Conservation (phyloP, 2,113 vertebrate species). For the Tragelaphus buxtoni region DNA sequence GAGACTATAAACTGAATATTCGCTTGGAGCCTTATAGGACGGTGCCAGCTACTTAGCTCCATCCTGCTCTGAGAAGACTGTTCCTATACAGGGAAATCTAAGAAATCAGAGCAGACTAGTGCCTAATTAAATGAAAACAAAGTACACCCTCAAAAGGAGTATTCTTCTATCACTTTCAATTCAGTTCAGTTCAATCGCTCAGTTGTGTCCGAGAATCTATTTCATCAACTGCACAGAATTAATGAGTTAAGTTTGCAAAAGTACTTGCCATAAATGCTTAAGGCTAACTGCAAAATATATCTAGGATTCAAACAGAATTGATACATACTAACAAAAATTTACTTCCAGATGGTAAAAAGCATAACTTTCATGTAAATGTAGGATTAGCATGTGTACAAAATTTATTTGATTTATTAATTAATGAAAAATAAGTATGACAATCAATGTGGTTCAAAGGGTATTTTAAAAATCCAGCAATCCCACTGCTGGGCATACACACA, state of each 20-base stretch:
- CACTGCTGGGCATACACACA: too few relatives aligned
- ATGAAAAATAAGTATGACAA: not conserved
- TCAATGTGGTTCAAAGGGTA: not conserved
- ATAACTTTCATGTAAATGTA: not conserved
- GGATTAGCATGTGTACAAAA: not conserved
- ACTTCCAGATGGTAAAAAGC: not conserved
- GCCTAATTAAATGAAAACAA: not conserved
- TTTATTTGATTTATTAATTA: constrained; percentile 17
- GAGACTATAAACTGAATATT: not conserved
- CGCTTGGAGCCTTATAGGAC: not conserved
- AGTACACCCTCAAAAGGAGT: not conserved
- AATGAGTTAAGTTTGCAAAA: not conserved
- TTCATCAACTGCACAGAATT: not conserved
- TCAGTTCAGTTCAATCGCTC: too few relatives aligned
- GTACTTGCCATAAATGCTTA: not conserved
- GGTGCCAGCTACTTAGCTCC: not conserved
- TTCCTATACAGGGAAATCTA: not conserved
- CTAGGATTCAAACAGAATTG: constrained; percentile 9
- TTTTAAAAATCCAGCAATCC: not conserved
- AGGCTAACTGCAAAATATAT: not conserved
- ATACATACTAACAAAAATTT: not conserved
- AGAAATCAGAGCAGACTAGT: not conserved
- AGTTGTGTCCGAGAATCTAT: not conserved
- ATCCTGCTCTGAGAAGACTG: not conserved
- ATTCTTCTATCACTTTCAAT: not conserved